These are phyloP conservation scores for Tetragnatha montana DNA, from an alignment of 2,888 invertebrate genomes.

Conservation along the genomic window DNA sequence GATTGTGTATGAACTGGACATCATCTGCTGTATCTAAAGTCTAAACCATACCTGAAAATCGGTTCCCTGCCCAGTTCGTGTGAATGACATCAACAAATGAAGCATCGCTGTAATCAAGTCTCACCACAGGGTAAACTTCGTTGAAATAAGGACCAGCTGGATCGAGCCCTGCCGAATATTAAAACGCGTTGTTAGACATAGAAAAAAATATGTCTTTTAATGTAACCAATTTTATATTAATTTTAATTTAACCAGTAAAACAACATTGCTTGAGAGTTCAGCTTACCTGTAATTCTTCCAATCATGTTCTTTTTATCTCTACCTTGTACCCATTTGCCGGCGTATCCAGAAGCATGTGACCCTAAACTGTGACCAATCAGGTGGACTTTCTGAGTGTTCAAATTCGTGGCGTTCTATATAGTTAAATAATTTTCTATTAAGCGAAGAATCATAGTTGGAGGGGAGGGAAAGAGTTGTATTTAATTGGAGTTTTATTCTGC, in stretches of 20 bases:
- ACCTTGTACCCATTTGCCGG: not conserved
- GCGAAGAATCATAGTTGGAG: too few species aligned
- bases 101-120: constrained; percentile 31
- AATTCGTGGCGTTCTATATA: not conserved
- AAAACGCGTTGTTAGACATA: too few species aligned
- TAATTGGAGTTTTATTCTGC: too few species aligned
- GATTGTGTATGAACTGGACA: not conserved
- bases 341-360: not conserved
- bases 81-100: constrained; percentile 54
- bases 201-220: too few species aligned
- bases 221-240: too few species aligned
- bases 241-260: too few species aligned
- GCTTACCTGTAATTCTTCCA: constrained; percentile 20
- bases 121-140: not conserved
- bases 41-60: constrained; percentile 33
- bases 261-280: not conserved
- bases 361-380: constrained; percentile 17
- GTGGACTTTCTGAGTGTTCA: not conserved
- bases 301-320: not conserved
- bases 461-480: too few species aligned
- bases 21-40: not conserved
- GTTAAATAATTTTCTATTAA: too few species aligned
- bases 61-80: constrained; percentile 32
- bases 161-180: constrained; percentile 26
- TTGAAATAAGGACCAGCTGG: constrained; percentile 55